Percentiles rank a stretch among this genome's conserved stretches.
Evolutionary conservation across 2,113 vertebrate genomes (phyloP).

Genomic region (Hassar affinis): DNA sequence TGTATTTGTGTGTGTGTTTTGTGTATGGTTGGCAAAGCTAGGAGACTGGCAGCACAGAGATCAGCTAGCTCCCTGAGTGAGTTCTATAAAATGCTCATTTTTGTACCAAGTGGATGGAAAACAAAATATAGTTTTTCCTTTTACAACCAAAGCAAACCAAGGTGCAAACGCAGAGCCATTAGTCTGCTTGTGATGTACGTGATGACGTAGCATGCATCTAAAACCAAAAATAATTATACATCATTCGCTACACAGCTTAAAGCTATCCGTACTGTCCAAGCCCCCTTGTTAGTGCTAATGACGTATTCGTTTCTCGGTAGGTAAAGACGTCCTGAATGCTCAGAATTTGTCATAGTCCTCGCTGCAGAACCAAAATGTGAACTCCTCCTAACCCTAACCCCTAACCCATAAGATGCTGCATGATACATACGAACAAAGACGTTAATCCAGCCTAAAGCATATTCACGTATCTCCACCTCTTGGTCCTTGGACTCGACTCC

Average conservation of each 20-base stretch:
- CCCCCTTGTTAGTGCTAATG: background rate
- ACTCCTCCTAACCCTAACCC: background rate
- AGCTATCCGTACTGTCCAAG: background rate
- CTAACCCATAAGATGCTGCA: background rate
- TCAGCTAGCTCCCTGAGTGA: slow-evolving; percentile 75
- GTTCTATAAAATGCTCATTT: slow-evolving; percentile 33
- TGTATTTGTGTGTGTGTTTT: slow-evolving; percentile 16
- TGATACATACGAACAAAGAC: background rate
- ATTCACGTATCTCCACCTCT: background rate
- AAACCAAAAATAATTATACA: background rate
- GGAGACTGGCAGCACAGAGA: slow-evolving; percentile 62
- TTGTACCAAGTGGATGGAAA: slow-evolving; percentile 27
- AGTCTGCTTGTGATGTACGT: background rate
- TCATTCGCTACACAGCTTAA: background rate
- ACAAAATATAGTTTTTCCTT: slow-evolving; percentile 13
- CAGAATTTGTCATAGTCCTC: background rate
- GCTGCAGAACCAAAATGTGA: no score
- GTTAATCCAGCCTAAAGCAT: background rate
- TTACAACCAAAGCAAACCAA: background rate
- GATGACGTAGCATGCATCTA: slow-evolving; percentile 3
- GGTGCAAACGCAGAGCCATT: background rate
- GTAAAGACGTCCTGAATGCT: background rate
- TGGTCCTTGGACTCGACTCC: background rate
- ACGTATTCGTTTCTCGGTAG: background rate
- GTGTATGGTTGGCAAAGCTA: slow-evolving; percentile 50